Evolutionary conservation across 2,888 invertebrate species (phyloP).

Genomic region (Epistrophella euchroma): DNA sequence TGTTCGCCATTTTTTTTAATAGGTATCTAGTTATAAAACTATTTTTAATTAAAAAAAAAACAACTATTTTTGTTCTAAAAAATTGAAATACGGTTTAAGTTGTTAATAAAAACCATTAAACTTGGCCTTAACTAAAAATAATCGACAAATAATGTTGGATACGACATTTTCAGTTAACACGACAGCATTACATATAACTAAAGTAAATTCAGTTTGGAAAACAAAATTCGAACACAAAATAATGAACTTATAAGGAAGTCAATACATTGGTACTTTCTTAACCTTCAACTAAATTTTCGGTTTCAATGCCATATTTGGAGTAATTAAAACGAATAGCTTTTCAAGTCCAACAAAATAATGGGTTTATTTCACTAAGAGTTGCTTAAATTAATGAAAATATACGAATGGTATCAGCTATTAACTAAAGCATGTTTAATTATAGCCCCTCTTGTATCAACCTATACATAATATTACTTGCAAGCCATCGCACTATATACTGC

Average conservation of each 20-base stretch:
- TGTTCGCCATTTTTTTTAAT: too few relatives aligned
- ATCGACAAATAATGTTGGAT: too few relatives aligned
- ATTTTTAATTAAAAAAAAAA: too few relatives aligned
- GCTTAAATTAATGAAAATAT: constrained; percentile 9
- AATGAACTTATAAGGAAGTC: neutral
- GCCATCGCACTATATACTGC: neutral
- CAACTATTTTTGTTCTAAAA: too few relatives aligned
- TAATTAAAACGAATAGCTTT: constrained; percentile 9
- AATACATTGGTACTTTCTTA: neutral
- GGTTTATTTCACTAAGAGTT: constrained; percentile 9
- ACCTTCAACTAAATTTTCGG: neutral
- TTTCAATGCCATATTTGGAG: neutral
- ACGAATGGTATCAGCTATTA: neutral
- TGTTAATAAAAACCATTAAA: too few relatives aligned
- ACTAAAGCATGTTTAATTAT: constrained; percentile 13
- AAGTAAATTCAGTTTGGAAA: neutral
- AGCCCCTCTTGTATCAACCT: constrained; percentile 3
- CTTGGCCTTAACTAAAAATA: too few relatives aligned
- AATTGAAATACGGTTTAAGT: too few relatives aligned
- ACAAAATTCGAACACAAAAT: neutral
- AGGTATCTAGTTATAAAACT: too few relatives aligned
- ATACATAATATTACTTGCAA: neutral
- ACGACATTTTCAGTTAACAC: too few relatives aligned
- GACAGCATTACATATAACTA: too few relatives aligned
- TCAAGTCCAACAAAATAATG: neutral